Evolutionary conservation across 2,113 vertebrate genomes (phyloP).

Genomic region (Picathartes gymnocephalus): DNA sequence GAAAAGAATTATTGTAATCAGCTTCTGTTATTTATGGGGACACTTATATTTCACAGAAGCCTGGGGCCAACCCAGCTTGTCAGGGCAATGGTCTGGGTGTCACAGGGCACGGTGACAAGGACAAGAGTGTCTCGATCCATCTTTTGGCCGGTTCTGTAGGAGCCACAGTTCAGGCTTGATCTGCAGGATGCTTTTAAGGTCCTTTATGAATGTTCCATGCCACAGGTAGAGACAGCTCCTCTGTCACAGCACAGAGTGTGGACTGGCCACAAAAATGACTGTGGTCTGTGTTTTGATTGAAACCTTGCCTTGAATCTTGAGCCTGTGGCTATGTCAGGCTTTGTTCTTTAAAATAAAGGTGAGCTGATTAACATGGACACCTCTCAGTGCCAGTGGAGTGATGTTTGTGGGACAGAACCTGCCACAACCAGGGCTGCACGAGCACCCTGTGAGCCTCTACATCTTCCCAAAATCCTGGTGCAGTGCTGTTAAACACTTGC

Average conservation of each 20-base stretch:
- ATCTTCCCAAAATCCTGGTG: not conserved
- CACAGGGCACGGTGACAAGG: not conserved
- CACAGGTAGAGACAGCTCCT: not conserved
- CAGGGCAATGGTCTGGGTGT: not conserved
- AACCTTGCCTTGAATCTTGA: not conserved
- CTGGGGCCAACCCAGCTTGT: not conserved
- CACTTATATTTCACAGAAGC: not conserved
- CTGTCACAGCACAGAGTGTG: not conserved
- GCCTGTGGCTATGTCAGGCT: not conserved
- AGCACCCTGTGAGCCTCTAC: not conserved
- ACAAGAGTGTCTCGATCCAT: not conserved
- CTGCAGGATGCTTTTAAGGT: not conserved
- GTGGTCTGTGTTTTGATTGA: not conserved
- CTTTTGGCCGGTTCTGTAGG: not conserved
- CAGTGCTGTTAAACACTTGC: not conserved
- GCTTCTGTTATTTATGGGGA: not conserved
- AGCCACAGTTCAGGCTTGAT: not conserved
- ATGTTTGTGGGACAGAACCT: not conserved
- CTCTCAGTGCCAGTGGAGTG: not conserved
- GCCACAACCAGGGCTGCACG: not conserved
- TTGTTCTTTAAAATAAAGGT: not conserved
- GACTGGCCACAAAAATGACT: not conserved
- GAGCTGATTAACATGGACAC: not conserved
- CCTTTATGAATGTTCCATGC: not conserved
- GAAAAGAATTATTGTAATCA: not conserved